These are phyloP conservation scores for Oryzias curvinotus DNA, from an alignment of 2,113 vertebrate species.

Conservation along the genomic window DNA sequence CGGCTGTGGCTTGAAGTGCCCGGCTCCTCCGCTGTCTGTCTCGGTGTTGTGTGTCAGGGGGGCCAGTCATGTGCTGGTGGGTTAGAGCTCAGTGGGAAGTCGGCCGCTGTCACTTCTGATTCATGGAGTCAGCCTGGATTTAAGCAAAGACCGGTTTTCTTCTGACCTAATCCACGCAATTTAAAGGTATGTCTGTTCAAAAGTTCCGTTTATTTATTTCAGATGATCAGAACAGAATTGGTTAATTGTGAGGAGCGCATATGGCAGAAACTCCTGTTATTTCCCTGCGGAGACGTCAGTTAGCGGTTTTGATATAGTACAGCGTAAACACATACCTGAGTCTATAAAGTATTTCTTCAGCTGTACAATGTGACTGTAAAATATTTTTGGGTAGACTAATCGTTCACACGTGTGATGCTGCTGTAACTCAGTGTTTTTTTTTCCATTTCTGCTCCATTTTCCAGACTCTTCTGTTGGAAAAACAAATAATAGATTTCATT, in stretches of 20 bases:
- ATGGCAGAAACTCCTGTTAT: background rate
- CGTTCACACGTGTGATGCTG: no score
- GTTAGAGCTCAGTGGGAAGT: slow-evolving; percentile 39
- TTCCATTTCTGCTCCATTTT: no score
- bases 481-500: no score
- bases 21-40: background rate
- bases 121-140: slow-evolving; percentile 65
- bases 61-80: slow-evolving; percentile 2
- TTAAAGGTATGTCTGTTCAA: slow-evolving; percentile 47
- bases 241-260: background rate
- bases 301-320: background rate
- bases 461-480: no score
- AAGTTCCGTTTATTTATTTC: background rate
- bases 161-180: slow-evolving; percentile 48
- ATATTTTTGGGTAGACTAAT: background rate
- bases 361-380: background rate
- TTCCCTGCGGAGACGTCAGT: background rate
- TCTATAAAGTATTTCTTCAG: background rate
- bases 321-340: background rate
- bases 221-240: background rate
- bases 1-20: background rate
- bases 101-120: slow-evolving; percentile 53
- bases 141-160: slow-evolving; percentile 33
- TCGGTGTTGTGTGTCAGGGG: slow-evolving; percentile 9
- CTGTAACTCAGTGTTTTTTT: no score